phyloP scores from a whole-genome alignment of 1,140 invertebrate species.

The Drosophila albomicans region DNA sequence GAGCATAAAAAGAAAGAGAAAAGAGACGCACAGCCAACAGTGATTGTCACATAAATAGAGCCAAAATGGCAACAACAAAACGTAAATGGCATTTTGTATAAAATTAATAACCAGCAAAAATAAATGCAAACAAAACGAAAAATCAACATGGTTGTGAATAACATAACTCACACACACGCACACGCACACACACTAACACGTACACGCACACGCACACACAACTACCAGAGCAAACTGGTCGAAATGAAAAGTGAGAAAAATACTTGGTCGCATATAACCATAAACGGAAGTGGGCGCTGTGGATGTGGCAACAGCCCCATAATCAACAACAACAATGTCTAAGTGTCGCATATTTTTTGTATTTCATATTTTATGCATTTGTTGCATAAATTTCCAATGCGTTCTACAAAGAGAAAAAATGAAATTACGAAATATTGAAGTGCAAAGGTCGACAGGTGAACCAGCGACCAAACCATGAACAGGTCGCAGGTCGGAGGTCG shows the following conservation, averaged over 20 bases:
- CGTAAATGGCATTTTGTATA: slow-evolving; percentile 73
- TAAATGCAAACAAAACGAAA: slow-evolving; percentile 55
- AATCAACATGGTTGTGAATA: slow-evolving; percentile 79
- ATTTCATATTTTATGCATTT: slow-evolving; percentile 63
- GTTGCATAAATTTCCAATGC: slow-evolving; percentile 64
- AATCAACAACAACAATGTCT: background rate
- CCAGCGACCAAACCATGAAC: background rate
- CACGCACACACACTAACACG: slow-evolving; percentile 15
- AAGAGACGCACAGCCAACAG: slow-evolving; percentile 29
- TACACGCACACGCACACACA: slow-evolving; percentile 15
- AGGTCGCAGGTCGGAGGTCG: background rate
- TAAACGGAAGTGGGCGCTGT: slow-evolving; percentile 20
- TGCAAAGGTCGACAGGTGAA: slow-evolving; percentile 30
- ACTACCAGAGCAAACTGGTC: background rate
- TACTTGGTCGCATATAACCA: slow-evolving; percentile 33
- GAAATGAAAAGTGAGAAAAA: slow-evolving; percentile 51
- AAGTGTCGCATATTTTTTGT: slow-evolving; percentile 25
- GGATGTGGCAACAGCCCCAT: slow-evolving; percentile 9
- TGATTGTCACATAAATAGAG: slow-evolving; percentile 35
- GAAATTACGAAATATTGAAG: slow-evolving; percentile 57
- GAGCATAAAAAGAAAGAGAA: slow-evolving; percentile 1
- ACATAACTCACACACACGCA: slow-evolving; percentile 25
- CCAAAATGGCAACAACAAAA: slow-evolving; percentile 36
- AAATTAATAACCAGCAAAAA: slow-evolving; percentile 66
- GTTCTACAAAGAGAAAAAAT: slow-evolving; percentile 33